Base-by-base conservation (phyloP, 2,888 invertebrate species). In the Ashinkailepas kermadecensis region DNA sequence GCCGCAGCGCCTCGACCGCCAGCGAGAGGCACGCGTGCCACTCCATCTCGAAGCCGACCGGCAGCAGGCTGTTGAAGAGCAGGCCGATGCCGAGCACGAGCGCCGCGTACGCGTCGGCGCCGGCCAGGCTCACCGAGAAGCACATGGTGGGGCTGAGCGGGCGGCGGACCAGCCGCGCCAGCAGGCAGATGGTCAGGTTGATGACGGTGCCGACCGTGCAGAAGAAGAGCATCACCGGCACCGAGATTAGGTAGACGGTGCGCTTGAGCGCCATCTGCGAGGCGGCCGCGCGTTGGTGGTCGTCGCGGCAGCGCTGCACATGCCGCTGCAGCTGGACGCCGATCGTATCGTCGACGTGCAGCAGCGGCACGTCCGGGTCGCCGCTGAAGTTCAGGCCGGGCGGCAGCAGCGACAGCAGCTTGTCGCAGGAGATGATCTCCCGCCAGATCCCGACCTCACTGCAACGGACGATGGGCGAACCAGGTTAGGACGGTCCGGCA, bases 1-100 rank as follows among this genome's bases (percentile, higher is more conserved):
- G 87, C 82, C 92, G 87, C 81, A 88, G 86, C 6, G 87, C 88
- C 85, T 88, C 88, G 56, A 88, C 78, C 8, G 85, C 85, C 80
- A 88, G 84, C 11, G 83, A 81, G 70, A 85, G 82, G 81, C 88
- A 88, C 0, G 70, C 23, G 70, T 39, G 15, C 25, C 82, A 86
- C 58, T 88, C 78, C 54, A 86, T 83, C 0, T 85, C 82, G 81
- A 85, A 86, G 80, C 87, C 88, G 39, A 85, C 85, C 0, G 90
- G 89, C 65, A 91, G 86, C 65, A 89, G 88, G 84, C 89, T 89
- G 80, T 70, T 70, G 70, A 70, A 10, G 13, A 70, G 13, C 70
- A 70, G 70, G 13, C 70, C 70, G 39, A 70, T 15, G 70, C 70
- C 70, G 21, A 70, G 70, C 13, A 70, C 39, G 70, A 4, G 0